Conservation (phyloP, 2,113 vertebrate genomes). For the Spea bombifrons region DNA sequence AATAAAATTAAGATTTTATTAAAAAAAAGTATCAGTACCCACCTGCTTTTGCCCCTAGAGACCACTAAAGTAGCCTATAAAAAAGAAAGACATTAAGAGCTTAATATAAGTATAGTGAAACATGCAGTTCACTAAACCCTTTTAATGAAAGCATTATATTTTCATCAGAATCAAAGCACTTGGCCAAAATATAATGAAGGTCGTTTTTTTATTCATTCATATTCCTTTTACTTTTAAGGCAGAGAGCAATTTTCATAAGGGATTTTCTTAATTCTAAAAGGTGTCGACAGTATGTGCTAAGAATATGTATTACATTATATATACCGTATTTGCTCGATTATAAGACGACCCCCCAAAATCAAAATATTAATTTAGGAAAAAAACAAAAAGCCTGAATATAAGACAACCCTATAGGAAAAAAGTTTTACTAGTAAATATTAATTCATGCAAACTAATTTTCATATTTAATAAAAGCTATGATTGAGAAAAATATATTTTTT, state of each 20-base stretch:
- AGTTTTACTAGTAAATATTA: no score
- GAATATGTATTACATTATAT: no score
- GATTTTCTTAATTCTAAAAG: not conserved
- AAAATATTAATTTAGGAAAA: no score
- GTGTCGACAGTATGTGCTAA: no score
- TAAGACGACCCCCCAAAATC: no score
- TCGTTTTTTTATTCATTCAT: conserved; percentile 28
- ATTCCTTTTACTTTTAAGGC: conserved; percentile 30
- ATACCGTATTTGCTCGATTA: no score
- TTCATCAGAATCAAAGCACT: conserved; percentile 30
- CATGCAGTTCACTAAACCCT: conserved; percentile 30
- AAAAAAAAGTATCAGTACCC: conserved; percentile 31
- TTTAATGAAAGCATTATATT: conserved; percentile 46
- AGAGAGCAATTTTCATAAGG: not conserved
- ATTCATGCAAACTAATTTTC: no score
- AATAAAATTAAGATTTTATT: not conserved
- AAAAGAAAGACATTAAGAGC: conserved; percentile 32
- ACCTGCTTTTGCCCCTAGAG: conserved; percentile 36
- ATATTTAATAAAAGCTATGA: no score
- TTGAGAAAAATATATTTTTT: no score
- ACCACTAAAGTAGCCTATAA: conserved; percentile 37
- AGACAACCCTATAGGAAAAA: no score
- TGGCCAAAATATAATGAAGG: conserved; percentile 25
- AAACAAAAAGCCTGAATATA: no score
- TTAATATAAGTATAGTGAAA: conserved; percentile 44